Conservation (phyloP, 2,888 invertebrate species). For the Nasonovia ribisnigri region DNA sequence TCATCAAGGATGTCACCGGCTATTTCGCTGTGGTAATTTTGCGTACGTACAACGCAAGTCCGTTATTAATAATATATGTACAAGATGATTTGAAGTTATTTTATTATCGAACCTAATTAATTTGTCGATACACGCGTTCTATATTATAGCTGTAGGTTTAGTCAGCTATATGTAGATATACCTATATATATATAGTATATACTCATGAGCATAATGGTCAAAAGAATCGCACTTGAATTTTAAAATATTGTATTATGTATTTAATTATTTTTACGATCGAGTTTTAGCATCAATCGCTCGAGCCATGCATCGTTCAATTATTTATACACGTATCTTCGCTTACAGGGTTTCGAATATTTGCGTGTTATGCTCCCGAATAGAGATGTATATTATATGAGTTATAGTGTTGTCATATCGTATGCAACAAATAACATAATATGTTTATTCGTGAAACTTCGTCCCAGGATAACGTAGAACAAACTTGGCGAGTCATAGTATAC, state of each 20-base stretch:
- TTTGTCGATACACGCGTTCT: not conserved
- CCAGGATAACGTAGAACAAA: not conserved
- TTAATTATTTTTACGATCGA: not conserved
- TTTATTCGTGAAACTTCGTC: not conserved
- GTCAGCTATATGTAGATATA: not conserved
- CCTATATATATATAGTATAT: not conserved
- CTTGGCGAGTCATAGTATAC: not conserved
- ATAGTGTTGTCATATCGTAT: not conserved
- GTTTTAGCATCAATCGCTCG: not conserved
- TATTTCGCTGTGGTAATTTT: not conserved
- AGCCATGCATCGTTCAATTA: not conserved
- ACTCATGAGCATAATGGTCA: not conserved
- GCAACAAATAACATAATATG: not conserved
- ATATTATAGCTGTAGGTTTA: not conserved
- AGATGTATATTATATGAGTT: not conserved
- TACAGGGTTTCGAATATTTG: not conserved
- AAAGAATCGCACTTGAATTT: not conserved
- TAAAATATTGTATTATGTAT: not conserved
- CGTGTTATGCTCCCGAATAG: not conserved
- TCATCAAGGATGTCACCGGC: not conserved
- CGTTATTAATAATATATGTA: not conserved
- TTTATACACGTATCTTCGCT: not conserved
- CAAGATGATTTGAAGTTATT: not conserved
- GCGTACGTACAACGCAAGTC: not conserved
- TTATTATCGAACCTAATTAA: not conserved